A percentile compares a stretch with the other conserved stretches of the same genome.
These are phyloP conservation scores for Crotalus viridis DNA, from an alignment of 2,113 vertebrate species.

Conservation along the genomic window DNA sequence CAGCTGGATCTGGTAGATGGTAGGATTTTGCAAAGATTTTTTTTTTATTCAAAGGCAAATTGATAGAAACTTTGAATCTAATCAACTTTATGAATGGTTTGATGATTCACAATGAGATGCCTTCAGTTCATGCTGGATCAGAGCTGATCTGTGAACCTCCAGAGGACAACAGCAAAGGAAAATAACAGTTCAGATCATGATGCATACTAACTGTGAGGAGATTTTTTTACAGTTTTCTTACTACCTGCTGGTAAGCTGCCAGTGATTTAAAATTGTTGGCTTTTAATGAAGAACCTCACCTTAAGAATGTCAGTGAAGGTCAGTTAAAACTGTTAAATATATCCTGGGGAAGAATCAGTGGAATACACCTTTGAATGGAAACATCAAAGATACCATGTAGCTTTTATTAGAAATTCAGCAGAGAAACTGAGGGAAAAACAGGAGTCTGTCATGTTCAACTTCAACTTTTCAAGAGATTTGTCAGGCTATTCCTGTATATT, in stretches of 20 bases:
- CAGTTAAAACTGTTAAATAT: conserved; percentile 47
- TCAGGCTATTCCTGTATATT: not conserved
- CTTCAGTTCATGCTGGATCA: not conserved
- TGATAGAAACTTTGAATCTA: not conserved
- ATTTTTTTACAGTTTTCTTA: not conserved
- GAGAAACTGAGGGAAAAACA: conserved; percentile 3
- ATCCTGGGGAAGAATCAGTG: conserved; percentile 47
- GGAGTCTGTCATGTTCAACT: conserved; percentile 33
- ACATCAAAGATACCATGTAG: conserved; percentile 12
- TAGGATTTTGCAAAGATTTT: not conserved
- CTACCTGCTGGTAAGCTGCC: conserved; percentile 1
- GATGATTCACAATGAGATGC: not conserved
- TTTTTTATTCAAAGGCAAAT: not conserved
- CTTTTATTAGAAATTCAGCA: conserved; percentile 23
- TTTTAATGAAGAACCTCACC: conserved; percentile 44
- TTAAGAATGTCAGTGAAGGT: conserved; percentile 33
- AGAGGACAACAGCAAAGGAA: not conserved
- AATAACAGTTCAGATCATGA: not conserved
- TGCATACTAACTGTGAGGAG: not conserved
- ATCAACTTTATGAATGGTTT: not conserved
- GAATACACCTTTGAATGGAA: conserved; percentile 24
- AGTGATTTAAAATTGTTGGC: conserved; percentile 43
- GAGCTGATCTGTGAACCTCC: not conserved
- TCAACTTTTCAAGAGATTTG: conserved; percentile 31
- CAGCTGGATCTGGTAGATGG: not conserved